phyloP scores from a whole-genome alignment of 1,140 invertebrate genomes.

The Pachyrhynchus sulphureomaculatus region DNA sequence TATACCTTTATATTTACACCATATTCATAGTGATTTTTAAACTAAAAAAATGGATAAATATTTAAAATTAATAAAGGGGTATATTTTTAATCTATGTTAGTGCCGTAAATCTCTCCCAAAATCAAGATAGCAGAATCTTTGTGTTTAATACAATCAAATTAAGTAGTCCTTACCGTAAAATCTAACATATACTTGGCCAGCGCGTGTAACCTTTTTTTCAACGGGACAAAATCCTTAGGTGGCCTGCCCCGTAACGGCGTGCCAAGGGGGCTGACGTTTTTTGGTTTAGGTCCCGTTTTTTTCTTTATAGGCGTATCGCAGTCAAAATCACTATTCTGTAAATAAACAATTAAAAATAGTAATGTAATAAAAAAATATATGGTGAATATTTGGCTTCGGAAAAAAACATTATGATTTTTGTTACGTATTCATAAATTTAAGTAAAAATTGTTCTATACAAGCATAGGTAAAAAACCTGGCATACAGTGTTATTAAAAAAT shows the following conservation, averaged over 20 bases:
- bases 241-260: slow-evolving; percentile 46
- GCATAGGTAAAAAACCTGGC: no score
- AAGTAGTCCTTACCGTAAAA: slow-evolving; percentile 63
- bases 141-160: no score
- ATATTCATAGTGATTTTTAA: no score
- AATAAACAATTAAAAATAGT: slow-evolving; percentile 8
- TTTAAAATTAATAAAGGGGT: no score
- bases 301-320: slow-evolving; percentile 46
- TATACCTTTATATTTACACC: no score
- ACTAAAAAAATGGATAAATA: no score
- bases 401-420: no score
- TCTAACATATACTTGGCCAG: slow-evolving; percentile 77
- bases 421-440: no score
- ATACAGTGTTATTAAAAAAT: no score
- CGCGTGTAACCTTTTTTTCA: slow-evolving; percentile 73
- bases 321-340: slow-evolving; percentile 59
- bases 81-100: background rate
- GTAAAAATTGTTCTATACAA: no score
- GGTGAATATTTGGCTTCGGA: no score
- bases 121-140: no score
- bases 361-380: background rate
- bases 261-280: slow-evolving; percentile 53
- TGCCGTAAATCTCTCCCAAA: background rate
- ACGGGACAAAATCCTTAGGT: slow-evolving; percentile 62
- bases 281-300: slow-evolving; percentile 56